phyloP scores from a whole-genome alignment of 2,888 invertebrate genomes.

The Hofmannophila pseudospretella region DNA sequence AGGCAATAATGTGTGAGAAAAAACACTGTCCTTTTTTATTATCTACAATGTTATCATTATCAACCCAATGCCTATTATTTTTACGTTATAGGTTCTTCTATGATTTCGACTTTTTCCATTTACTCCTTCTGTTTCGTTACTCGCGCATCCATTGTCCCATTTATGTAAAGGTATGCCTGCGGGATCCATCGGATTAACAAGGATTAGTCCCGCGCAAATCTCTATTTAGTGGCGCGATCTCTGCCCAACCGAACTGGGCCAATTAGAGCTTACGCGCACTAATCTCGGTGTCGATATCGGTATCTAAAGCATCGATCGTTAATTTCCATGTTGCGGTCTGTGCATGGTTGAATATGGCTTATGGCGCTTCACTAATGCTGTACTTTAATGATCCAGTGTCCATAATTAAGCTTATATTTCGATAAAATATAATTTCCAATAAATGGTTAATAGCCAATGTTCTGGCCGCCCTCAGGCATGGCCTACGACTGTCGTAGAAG shows the following conservation, averaged over 20 bases:
- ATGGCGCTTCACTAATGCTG: constrained; percentile 16
- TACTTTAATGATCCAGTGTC: constrained; percentile 2
- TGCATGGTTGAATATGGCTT: constrained; percentile 15
- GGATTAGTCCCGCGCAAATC: constrained; percentile 67
- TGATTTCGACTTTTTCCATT: no score
- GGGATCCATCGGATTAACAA: constrained; percentile 56
- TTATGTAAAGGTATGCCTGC: constrained; percentile 55
- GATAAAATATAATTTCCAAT: not conserved
- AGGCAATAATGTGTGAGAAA: no score
- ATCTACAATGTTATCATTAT: no score
- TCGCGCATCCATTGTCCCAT: constrained; percentile 35
- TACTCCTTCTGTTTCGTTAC: no score
- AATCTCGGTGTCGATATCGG: constrained; percentile 48
- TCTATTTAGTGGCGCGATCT: constrained; percentile 67
- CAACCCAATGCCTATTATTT: no score
- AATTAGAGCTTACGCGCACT: constrained; percentile 67
- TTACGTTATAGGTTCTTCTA: no score
- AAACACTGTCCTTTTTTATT: no score
- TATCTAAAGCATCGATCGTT: constrained; percentile 13
- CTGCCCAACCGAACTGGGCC: constrained; percentile 59
- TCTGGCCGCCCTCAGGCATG: no score
- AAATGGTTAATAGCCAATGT: no score
- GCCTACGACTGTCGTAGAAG: no score
- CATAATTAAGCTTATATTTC: constrained; percentile 8
- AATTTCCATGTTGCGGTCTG: constrained; percentile 20